Base-by-base conservation (phyloP, 2,888 invertebrate genomes). In the Tenthredo mesomela region DNA sequence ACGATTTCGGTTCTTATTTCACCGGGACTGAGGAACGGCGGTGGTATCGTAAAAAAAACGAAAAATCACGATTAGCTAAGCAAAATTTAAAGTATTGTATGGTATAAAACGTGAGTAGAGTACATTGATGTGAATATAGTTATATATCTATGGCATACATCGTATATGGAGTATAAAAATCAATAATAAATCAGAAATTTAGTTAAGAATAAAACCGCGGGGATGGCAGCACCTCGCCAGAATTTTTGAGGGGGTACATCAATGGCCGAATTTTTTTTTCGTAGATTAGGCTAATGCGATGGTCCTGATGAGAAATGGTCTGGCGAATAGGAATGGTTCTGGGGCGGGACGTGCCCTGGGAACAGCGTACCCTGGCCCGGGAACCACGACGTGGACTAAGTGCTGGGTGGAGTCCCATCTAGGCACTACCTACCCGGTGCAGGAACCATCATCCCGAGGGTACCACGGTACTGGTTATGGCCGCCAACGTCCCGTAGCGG, bases 321-420 rank as follows among this genome's bases (percentile, higher is more conserved):
- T 91, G 91, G 91, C 93, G 92, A 93, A 92, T 93, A 93, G 94
- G 95, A 94, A 94, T 94, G 93, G 93, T 94, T 89, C 86, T 93
- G 92, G 93, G 93, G 94, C 93, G 94, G 93, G 88, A 91, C 91
- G 94, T 95, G 94, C 95, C 95, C 94, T 91, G 94, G 95, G 94
- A 95, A 95, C 94, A 94, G 94, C 94, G 95, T 95, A 95, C 93
- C 93, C 93, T 90, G 90, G 90, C 91, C 90, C 89, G 89, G 87
- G 89, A 93, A 93, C 93, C 91, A 88, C 92, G 93, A 93, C 93
- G 93, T 94, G 95, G 95, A 95, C 95, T 95, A 95, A 95, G 92
- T 92, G 92, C 92, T 92, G 93, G 93, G 93, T 92, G 93, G 93
- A 93, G 93, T 91, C 89, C 92, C 91, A 91, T 92, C 92, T 92